Base-by-base conservation (phyloP, 2,797 vertebrate species). In the Ibycter americanus region DNA sequence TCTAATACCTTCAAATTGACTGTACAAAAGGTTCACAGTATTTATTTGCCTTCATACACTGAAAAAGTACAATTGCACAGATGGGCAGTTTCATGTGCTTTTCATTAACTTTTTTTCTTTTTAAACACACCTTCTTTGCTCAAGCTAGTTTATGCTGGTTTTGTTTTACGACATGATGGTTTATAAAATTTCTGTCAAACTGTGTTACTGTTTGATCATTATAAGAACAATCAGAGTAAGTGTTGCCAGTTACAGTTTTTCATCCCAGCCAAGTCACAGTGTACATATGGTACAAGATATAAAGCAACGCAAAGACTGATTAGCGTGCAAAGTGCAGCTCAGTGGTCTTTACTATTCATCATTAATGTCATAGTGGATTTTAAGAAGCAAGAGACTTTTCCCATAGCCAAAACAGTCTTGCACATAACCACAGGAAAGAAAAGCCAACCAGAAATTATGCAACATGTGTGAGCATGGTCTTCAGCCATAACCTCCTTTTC, bases 141-240 rank as follows among this genome's bases (percentile, higher is more conserved):
- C 76, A 2, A 84, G 71, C 79, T 89, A 65, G 90, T 80, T 96
- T 93, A 78, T 96, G 78, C 92, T 67, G 68, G 84, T 93, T 93
- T 82, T 67, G 31, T 46, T 96, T 95, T 96, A 95, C 1, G 1
- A 93, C 82, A 96, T 49, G 93, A 95, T 86, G 83, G 87, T 96
- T 96, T 93, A 86, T 83, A 93, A 95, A 94, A 55, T 84, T 91
- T 88, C 54, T 91, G 63, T 95, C 87, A 81, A 96, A 78, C 68
- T 67, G 27, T 73, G 84, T 95, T 96, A 87, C 89, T 90, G 66
- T 79, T 93, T 96, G 91, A 94, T 90, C 90, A 89, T 51, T 86
- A n/a, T 77, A 92, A 83, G 96, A 94, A 92, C 89, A 96, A 96
- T 90, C 76, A 83, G 89, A 87, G 46, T 77, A 94, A 96, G 80